Conservation (phyloP, 2,797 vertebrate species). For the Eulemur mongoz region DNA sequence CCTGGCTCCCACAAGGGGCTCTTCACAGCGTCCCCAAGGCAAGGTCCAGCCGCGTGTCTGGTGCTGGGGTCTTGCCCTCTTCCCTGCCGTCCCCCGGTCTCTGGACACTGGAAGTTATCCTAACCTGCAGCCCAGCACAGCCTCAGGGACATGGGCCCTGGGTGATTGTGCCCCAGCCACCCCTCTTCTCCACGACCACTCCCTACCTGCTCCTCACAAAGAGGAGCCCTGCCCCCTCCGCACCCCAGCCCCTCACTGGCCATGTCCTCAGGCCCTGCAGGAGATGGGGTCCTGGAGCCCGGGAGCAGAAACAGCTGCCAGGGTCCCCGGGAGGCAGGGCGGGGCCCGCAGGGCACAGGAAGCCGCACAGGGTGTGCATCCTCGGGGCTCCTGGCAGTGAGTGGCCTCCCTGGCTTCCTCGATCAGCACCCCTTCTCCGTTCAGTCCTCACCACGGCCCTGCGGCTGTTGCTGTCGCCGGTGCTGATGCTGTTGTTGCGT, state of each 20-base stretch:
- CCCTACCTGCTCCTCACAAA: neutral
- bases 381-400: accelerated
- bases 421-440: accelerated
- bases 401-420: accelerated
- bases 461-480: accelerated
- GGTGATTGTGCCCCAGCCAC: accelerated
- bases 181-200: accelerated
- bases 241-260: neutral
- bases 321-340: neutral
- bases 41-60: accelerated
- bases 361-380: accelerated
- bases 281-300: neutral
- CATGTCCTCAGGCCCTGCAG: accelerated
- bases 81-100: accelerated
- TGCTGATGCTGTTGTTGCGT: accelerated
- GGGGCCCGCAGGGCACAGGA: accelerated
- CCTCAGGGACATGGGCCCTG: accelerated
- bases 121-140: neutral
- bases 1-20: accelerated
- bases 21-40: neutral
- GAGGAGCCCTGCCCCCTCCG: neutral
- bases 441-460: accelerated
- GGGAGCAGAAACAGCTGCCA: accelerated
- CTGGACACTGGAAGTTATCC: neutral
- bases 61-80: accelerated